Percentiles rank a stretch among this genome's conserved stretches.
Evolutionary conservation across 1,140 invertebrate genomes (phyloP).

Genomic region (Atopsyche davidsoni): DNA sequence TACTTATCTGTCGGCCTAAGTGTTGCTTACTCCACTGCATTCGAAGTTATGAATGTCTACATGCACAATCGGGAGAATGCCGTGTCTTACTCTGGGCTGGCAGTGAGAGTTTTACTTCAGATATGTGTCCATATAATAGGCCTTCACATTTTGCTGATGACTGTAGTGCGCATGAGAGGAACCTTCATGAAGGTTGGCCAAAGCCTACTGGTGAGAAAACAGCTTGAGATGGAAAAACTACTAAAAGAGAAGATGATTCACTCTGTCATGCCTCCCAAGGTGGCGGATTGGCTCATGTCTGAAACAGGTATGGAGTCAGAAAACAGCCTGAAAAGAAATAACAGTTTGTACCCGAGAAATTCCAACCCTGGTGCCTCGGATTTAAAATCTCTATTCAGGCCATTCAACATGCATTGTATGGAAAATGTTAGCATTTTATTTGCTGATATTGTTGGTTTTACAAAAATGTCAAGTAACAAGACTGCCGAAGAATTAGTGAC

Average conservation of each 20-base stretch:
- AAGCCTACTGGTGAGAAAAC: slow-evolving; percentile 76
- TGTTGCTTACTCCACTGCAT: slow-evolving; percentile 71
- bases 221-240: slow-evolving; percentile 88
- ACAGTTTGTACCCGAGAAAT: slow-evolving; percentile 42
- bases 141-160: slow-evolving; percentile 89
- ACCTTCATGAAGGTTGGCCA: slow-evolving; percentile 97
- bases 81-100: slow-evolving; percentile 52
- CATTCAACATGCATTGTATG: slow-evolving; percentile 95
- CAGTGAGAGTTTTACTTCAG: slow-evolving; percentile 76
- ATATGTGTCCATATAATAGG: slow-evolving; percentile 88
- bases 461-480: slow-evolving; percentile 95
- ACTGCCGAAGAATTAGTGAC: slow-evolving; percentile 80
- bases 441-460: slow-evolving; percentile 97
- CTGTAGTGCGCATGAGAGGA: slow-evolving; percentile 82
- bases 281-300: slow-evolving; percentile 81
- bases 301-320: slow-evolving; percentile 55
- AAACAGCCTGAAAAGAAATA: slow-evolving; percentile 39
- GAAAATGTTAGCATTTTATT: slow-evolving; percentile 96
- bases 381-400: slow-evolving; percentile 77
- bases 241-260: slow-evolving; percentile 97
- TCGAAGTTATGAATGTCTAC: slow-evolving; percentile 60
- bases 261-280: slow-evolving; percentile 91
- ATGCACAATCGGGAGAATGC: slow-evolving; percentile 43
- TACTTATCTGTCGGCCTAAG: slow-evolving; percentile 76
- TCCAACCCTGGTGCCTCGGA: slow-evolving; percentile 58